phyloP scores from a whole-genome alignment of 1,140 invertebrate genomes.

The Diuraphis noxia region DNA sequence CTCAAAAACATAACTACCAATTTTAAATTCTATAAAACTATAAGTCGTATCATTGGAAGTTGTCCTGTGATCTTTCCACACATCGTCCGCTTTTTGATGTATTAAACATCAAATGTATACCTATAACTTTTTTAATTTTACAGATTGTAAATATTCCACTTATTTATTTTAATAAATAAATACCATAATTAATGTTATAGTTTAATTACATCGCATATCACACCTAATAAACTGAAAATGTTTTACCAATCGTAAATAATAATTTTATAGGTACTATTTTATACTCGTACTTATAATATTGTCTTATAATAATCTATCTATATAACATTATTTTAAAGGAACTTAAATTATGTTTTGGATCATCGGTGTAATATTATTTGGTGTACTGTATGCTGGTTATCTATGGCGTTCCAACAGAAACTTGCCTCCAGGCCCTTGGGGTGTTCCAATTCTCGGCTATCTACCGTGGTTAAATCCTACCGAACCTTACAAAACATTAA shows the following conservation, averaged over 20 bases:
- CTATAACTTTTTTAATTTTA: background rate
- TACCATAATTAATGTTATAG: background rate
- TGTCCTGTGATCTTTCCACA: background rate
- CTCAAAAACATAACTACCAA: too few relatives aligned
- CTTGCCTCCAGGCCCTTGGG: slow-evolving; percentile 76
- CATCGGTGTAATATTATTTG: background rate
- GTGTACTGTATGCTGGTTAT: background rate
- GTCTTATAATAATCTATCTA: background rate
- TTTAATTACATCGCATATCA: background rate
- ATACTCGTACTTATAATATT: too few relatives aligned
- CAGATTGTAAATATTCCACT: background rate
- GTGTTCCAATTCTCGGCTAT: slow-evolving; percentile 77
- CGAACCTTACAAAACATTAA: slow-evolving; percentile 72
- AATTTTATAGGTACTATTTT: background rate
- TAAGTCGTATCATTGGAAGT: background rate
- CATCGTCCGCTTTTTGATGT: background rate
- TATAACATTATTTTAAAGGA: background rate
- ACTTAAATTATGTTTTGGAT: slow-evolving; percentile 9
- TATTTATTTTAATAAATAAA: background rate
- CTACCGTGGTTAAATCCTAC: slow-evolving; percentile 71
- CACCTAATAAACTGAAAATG: background rate
- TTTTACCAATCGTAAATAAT: background rate
- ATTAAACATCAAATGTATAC: background rate
- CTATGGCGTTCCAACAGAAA: slow-evolving; percentile 55
- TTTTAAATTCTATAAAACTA: background rate